These are phyloP conservation scores for Sarcophaga bullata DNA, from an alignment of 1,140 invertebrate genomes.

Conservation along the genomic window DNA sequence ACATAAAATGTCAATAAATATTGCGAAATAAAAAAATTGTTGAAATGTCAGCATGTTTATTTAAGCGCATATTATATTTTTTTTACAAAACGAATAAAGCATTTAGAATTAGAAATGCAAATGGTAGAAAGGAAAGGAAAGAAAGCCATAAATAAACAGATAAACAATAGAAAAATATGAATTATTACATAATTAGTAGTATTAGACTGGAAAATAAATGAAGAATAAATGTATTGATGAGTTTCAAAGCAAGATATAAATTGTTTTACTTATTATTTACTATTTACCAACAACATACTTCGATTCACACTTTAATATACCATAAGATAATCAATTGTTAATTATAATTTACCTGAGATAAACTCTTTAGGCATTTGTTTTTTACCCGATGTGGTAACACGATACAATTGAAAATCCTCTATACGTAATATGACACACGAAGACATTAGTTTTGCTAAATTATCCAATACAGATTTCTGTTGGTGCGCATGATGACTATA, in stretches of 20 bases:
- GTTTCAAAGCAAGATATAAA: background rate
- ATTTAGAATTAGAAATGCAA: background rate
- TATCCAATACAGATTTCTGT: slow-evolving; percentile 76
- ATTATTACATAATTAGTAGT: slow-evolving; percentile 7
- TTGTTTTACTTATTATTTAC: too few species aligned
- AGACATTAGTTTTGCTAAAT: slow-evolving; percentile 89
- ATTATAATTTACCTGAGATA: slow-evolving; percentile 73
- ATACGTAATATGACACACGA: slow-evolving; percentile 90
- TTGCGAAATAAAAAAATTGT: background rate
- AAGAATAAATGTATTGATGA: background rate
- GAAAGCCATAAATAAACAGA: background rate
- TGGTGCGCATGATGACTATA: slow-evolving; percentile 64
- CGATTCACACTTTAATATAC: background rate
- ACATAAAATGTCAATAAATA: slow-evolving; percentile 13
- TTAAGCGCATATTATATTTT: background rate
- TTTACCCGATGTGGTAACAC: slow-evolving; percentile 80
- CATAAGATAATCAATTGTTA: background rate
- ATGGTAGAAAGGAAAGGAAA: background rate
- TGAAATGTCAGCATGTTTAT: background rate
- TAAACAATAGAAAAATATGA: background rate
- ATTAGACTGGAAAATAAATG: background rate
- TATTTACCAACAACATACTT: background rate
- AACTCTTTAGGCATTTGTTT: slow-evolving; percentile 81
- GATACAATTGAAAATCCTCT: slow-evolving; percentile 87
- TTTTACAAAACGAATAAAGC: background rate